phyloP scores from a whole-genome alignment of 37 sponge, comb jelly and placozoan species.

The Haliclona indistincta region DNA sequence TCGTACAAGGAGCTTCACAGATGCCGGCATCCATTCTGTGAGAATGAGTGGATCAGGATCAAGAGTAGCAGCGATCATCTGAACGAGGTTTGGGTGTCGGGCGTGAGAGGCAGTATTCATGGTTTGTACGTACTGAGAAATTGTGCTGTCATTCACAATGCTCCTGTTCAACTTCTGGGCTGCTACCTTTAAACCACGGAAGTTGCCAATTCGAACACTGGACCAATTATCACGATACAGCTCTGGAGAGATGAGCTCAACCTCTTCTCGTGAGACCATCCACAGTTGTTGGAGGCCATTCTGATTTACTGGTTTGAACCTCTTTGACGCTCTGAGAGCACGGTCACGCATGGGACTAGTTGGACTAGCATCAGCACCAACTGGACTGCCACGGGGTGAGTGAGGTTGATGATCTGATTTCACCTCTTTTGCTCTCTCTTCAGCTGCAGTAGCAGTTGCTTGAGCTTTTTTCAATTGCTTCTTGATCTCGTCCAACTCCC shows the following conservation, averaged over 20 bases:
- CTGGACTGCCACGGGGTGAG: not conserved
- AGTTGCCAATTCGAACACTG: not conserved
- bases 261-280: not conserved
- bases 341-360: no score
- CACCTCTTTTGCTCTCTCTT: constrained; percentile 1
- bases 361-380: not conserved
- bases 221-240: not conserved
- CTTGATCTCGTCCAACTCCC: not conserved
- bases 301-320: no score
- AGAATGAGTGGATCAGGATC: constrained; percentile 28
- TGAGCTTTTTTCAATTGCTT: not conserved
- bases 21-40: constrained; percentile 72
- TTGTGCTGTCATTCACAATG: not conserved
- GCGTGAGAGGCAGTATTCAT: not conserved
- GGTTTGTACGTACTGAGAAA: not conserved
- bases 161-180: not conserved
- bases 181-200: constrained; percentile 1
- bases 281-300: not conserved
- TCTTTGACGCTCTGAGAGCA: no score
- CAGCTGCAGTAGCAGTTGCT: not conserved
- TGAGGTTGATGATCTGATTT: not conserved
- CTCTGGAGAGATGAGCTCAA: not conserved
- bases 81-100: constrained; percentile 55
- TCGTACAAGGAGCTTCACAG: constrained; percentile 29
- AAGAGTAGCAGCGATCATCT: constrained; percentile 40